phyloP scores from a whole-genome alignment of 1,140 invertebrate genomes.

The Zaprionus gabonicus region DNA sequence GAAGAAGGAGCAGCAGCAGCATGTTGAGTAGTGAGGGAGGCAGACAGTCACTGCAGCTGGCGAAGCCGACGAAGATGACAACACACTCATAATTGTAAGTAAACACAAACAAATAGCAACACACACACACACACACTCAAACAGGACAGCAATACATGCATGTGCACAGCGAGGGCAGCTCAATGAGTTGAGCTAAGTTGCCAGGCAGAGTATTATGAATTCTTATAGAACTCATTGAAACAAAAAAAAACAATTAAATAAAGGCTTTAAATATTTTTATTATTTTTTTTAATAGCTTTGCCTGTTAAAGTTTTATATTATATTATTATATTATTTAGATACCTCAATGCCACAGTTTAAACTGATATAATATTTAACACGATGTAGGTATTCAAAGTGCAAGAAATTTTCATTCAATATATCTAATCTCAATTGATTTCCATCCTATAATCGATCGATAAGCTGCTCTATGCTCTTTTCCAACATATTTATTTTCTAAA shows the following conservation, averaged over 20 bases:
- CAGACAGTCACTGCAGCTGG: conserved; percentile 8
- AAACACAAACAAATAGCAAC: conserved; percentile 64
- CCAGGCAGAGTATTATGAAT: background rate
- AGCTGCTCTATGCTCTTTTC: too few relatives aligned
- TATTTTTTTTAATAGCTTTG: too few relatives aligned
- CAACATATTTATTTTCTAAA: too few relatives aligned
- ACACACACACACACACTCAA: conserved; percentile 23
- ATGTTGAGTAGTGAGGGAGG: background rate
- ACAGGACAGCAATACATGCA: conserved; percentile 9
- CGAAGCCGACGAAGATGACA: conserved; percentile 64
- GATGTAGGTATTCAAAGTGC: too few relatives aligned
- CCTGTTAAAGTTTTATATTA: too few relatives aligned
- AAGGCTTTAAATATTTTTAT: background rate
- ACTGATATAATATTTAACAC: too few relatives aligned
- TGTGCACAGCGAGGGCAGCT: conserved; percentile 30
- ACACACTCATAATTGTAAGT: conserved; percentile 82
- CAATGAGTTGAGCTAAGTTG: background rate
- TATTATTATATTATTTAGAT: background rate
- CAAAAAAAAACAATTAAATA: background rate
- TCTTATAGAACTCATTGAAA: background rate
- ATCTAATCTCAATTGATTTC: too few relatives aligned
- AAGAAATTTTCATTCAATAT: too few relatives aligned
- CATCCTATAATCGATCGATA: too few relatives aligned
- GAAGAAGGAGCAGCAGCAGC: background rate
- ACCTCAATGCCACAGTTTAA: too few relatives aligned